Base-by-base conservation (phyloP, 2,888 invertebrate species). In the Alviniconcha strummeri region DNA sequence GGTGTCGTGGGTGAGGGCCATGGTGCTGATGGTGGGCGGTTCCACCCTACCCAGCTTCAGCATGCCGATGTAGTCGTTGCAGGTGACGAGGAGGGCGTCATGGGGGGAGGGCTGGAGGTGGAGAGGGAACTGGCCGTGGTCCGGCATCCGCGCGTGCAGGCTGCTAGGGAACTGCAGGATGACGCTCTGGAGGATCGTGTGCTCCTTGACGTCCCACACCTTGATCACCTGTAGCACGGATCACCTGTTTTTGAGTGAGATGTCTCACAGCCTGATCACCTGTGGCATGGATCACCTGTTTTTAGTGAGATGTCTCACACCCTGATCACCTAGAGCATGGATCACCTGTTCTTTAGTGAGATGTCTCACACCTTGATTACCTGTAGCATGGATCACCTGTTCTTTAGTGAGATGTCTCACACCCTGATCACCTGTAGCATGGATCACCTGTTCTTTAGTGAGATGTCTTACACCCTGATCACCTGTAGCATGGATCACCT, bases 321-420 rank as follows among this genome's bases (percentile, higher is more conserved):
- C 36, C 3, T 36, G 1, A 1, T 36, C 36, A 36, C 36, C 36
- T 36, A 3, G 0, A 36, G 36, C 36, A 36, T 3, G 36, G 36
- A 36, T 36, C 36, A 36, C 36, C 36, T 36, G 36, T 36, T 36
- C 36, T 36, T 36, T 36, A 36, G 36, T 36, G 36, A 36, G 13
- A 91, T 87, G 87, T 93, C 93, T 93, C 94, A 94, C 36, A 93
- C 93, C 85, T 93, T 93, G 52, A 94, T 87, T 6, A 92, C 91
- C 93, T 93, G 88, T n/a, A 83, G 19, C 54, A 5, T 4, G 36
- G 36, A 36, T 36, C 36, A 36, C 36, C 36, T 36, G 36, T 36
- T 36, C 36, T 36, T 36, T 36, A 36, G 36, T 36, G 36, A 36
- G 36, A 36, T 36, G 36, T 36, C 36, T 36, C 36, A 36, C 36